These are phyloP conservation scores for Drosophila seclusa DNA, from an alignment of 2,888 invertebrate genomes.

Conservation along the genomic window DNA sequence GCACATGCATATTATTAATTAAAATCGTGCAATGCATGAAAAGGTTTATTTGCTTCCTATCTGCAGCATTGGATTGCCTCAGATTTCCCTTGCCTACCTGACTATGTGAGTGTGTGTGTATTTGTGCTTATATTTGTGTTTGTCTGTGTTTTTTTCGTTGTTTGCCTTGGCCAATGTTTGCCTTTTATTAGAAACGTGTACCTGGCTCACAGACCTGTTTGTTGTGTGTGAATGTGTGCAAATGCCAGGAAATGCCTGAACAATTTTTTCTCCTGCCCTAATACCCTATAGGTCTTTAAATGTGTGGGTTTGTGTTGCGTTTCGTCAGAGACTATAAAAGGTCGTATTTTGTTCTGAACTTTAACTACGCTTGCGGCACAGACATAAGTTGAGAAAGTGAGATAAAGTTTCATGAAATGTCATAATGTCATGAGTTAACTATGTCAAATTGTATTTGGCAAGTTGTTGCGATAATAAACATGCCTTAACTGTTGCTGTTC, in stretches of 20 bases:
- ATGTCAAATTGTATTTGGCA: not conserved
- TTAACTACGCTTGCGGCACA: not conserved
- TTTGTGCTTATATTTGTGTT: slow-evolving; percentile 34
- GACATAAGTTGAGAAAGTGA: not conserved
- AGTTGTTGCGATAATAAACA: not conserved
- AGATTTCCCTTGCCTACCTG: slow-evolving; percentile 23
- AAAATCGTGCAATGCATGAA: slow-evolving; percentile 80
- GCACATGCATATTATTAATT: slow-evolving; percentile 77
- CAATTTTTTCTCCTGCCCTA: slow-evolving; percentile 22
- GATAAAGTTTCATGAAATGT: not conserved
- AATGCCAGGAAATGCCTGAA: slow-evolving; percentile 24
- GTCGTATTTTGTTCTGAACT: slow-evolving; percentile 7
- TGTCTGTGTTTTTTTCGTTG: slow-evolving; percentile 45
- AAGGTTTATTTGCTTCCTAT: slow-evolving; percentile 61
- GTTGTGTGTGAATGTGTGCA: slow-evolving; percentile 15
- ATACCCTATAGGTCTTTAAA: slow-evolving; percentile 20
- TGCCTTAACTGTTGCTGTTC: not conserved
- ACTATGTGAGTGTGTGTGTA: slow-evolving; percentile 7
- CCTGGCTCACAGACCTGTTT: slow-evolving; percentile 27
- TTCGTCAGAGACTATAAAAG: not conserved
- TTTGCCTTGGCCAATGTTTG: slow-evolving; percentile 70
- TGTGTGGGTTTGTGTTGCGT: not conserved
- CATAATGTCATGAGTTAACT: not conserved
- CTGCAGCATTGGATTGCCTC: slow-evolving; percentile 42
- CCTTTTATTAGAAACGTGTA: slow-evolving; percentile 70